Evolutionary conservation across 2,113 vertebrate species (phyloP).

Genomic region (Muscicapa adusta): DNA sequence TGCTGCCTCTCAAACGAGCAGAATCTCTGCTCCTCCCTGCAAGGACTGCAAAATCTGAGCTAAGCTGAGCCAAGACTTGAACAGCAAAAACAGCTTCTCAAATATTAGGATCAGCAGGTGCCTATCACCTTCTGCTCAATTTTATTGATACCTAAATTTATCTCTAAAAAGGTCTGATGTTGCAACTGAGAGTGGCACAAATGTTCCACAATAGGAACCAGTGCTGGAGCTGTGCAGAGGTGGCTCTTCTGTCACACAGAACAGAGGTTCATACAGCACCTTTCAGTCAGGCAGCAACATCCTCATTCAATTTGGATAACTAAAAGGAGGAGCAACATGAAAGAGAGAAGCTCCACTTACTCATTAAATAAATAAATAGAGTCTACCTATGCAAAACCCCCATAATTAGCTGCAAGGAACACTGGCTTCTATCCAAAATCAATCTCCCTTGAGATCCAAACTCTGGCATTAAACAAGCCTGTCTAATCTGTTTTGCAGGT

Average conservation of each 20-base stretch:
- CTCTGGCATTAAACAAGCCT: background rate
- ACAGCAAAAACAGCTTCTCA: background rate
- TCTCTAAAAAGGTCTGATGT: background rate
- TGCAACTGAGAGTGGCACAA: background rate
- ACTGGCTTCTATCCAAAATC: background rate
- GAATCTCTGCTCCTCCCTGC: background rate
- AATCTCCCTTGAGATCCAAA: background rate
- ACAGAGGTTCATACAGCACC: background rate
- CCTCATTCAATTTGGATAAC: background rate
- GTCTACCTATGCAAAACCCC: background rate
- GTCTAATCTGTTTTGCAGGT: background rate
- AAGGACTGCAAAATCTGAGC: background rate
- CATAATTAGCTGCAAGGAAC: background rate
- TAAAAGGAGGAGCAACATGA: background rate
- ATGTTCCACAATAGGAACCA: background rate
- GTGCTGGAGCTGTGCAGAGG: background rate
- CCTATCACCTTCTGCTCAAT: background rate
- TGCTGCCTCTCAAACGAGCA: background rate
- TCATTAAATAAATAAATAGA: background rate
- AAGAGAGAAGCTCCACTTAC: background rate
- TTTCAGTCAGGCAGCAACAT: fast-evolving
- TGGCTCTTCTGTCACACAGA: background rate
- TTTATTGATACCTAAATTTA: background rate
- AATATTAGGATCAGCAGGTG: background rate
- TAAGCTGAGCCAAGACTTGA: fast-evolving